Conservation (phyloP, 2,797 vertebrate species). For the Tangara arthus region DNA sequence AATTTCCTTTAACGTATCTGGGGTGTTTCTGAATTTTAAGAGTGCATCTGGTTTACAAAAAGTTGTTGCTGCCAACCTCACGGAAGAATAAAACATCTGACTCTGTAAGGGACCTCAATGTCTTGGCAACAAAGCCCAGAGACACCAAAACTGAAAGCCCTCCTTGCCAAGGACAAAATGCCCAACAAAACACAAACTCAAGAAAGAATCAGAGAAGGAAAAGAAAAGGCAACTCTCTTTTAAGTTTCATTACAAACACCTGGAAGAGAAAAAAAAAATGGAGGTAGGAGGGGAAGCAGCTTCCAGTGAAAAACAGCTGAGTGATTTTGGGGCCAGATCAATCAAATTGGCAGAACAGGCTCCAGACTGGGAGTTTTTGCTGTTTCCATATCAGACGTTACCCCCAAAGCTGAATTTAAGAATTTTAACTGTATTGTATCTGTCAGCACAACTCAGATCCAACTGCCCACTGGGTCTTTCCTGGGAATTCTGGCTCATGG, state of each 20-base stretch:
- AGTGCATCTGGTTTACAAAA: not conserved
- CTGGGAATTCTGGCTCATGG: rapidly evolving
- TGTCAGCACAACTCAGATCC: not conserved
- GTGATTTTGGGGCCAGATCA: not conserved
- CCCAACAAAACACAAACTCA: not conserved
- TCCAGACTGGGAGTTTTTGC: not conserved
- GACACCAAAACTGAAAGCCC: not conserved
- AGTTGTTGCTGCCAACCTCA: not conserved
- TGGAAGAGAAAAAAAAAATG: not conserved
- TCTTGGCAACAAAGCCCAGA: not conserved
- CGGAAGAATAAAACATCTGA: not conserved
- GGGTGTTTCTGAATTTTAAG: not conserved
- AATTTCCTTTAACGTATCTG: not conserved
- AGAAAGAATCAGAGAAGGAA: not conserved
- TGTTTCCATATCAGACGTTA: rapidly evolving
- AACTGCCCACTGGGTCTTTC: rapidly evolving
- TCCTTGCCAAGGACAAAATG: not conserved
- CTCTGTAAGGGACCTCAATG: not conserved
- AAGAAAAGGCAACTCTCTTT: not conserved
- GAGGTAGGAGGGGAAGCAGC: not conserved
- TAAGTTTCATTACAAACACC: not conserved
- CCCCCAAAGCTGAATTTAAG: too few species aligned
- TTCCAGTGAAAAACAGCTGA: not conserved
- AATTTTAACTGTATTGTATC: rapidly evolving
- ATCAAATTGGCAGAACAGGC: rapidly evolving